Conservation (phyloP, 1,140 invertebrate species). For the Ptiloglossa arizonensis region DNA sequence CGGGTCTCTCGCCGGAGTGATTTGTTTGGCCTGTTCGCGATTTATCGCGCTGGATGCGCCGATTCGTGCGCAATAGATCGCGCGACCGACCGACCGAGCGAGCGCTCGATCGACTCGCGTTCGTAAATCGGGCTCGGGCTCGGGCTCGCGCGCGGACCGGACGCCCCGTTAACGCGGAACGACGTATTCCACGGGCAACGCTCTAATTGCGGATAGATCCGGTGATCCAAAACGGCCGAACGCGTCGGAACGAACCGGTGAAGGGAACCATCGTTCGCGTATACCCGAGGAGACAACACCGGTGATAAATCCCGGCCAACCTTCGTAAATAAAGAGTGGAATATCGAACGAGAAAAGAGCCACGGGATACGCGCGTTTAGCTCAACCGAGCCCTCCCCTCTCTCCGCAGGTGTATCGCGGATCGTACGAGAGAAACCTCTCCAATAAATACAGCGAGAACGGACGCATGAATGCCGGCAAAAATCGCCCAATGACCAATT, state of each 20-base stretch:
- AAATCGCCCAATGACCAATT: constrained; percentile 79
- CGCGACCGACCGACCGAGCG: background rate
- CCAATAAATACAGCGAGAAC: constrained; percentile 77
- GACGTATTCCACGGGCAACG: constrained; percentile 6
- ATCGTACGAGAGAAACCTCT: constrained; percentile 65
- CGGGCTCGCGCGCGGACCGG: constrained; percentile 1
- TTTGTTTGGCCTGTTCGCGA: constrained; percentile 70
- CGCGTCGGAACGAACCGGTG: background rate
- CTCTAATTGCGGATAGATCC: constrained; percentile 43
- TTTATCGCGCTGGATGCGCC: constrained; percentile 67
- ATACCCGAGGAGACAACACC: constrained; percentile 20
- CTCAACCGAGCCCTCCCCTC: constrained; percentile 62
- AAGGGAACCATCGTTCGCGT: background rate
- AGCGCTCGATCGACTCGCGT: constrained; percentile 18
- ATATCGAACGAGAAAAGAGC: constrained; percentile 75
- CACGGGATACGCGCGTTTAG: constrained; percentile 48
- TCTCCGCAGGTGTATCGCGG: constrained; percentile 68
- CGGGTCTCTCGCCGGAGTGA: constrained; percentile 62
- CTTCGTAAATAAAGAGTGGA: constrained; percentile 77
- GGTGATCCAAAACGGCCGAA: background rate
- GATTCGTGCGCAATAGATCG: constrained; percentile 70
- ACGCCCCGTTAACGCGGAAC: constrained; percentile 5
- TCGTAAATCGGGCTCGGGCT: constrained; percentile 22
- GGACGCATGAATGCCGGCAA: constrained; percentile 79
- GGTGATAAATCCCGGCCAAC: constrained; percentile 76